Percentiles rank a stretch among this genome's conserved stretches.
Evolutionary conservation across 1,140 invertebrate genomes (phyloP).

Genomic region (Arctopsyche grandis): DNA sequence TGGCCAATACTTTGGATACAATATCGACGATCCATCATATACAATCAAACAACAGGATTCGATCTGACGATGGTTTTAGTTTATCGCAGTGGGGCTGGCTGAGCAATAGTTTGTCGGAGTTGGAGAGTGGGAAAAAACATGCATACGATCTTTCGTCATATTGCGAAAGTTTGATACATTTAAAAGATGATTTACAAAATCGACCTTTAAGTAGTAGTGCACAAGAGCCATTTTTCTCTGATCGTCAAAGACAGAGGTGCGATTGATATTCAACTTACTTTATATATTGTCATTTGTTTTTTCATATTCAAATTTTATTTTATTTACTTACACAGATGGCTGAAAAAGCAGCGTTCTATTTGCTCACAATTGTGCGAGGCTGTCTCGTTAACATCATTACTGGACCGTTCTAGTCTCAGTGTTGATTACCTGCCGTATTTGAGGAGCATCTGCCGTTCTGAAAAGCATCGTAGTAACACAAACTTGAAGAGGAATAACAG

Average conservation of each 20-base stretch:
- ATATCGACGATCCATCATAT: slow-evolving; percentile 59
- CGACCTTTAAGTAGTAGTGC: not conserved
- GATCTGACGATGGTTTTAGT: slow-evolving; percentile 52
- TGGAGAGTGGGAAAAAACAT: slow-evolving; percentile 57
- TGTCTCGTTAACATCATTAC: slow-evolving; percentile 56
- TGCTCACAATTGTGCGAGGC: slow-evolving; percentile 56
- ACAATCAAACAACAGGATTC: slow-evolving; percentile 43
- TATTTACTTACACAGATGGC: not conserved
- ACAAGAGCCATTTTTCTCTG: slow-evolving; percentile 6
- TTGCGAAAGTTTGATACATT: slow-evolving; percentile 37
- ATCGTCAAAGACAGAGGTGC: not conserved
- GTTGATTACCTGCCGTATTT: slow-evolving; percentile 70
- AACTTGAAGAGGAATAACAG: slow-evolving; percentile 67
- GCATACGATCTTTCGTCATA: slow-evolving; percentile 53
- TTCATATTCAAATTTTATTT: slow-evolving; percentile 17
- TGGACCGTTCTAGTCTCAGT: slow-evolving; percentile 59
- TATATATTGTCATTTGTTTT: not conserved
- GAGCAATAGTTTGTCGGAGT: slow-evolving; percentile 59
- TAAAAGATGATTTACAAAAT: slow-evolving; percentile 39
- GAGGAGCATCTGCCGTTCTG: slow-evolving; percentile 68
- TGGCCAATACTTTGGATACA: slow-evolving; percentile 57
- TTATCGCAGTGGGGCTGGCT: slow-evolving; percentile 57
- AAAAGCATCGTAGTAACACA: slow-evolving; percentile 64
- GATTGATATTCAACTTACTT: slow-evolving; percentile 14
- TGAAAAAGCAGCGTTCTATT: slow-evolving; percentile 9